Conservation (phyloP, 2,113 vertebrate species). For the Scolopax mira region DNA sequence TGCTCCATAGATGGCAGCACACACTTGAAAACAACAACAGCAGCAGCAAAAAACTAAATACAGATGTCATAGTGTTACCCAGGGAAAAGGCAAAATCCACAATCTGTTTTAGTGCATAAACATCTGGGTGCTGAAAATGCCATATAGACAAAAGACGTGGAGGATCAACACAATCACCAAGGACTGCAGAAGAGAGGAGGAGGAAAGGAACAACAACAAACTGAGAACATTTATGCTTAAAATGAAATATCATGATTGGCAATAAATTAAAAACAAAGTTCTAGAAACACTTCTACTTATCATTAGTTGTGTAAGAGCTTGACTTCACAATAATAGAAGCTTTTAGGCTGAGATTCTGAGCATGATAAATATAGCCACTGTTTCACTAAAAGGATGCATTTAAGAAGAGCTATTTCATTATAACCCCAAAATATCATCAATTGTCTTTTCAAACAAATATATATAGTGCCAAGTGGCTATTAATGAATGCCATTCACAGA, state of each 20-base stretch:
- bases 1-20: slow-evolving; percentile 49
- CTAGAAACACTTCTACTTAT: slow-evolving; percentile 24
- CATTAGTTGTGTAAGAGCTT: background rate
- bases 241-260: background rate
- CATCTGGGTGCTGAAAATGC: background rate
- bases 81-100: slow-evolving; percentile 1
- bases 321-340: background rate
- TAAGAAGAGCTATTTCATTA: background rate
- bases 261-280: background rate
- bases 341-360: background rate
- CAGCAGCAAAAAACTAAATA: background rate
- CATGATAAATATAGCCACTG: background rate
- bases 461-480: background rate
- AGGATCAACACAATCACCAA: background rate
- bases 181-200: background rate
- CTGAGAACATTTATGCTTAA: background rate
- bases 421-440: background rate
- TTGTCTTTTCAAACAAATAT: background rate
- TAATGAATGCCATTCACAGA: background rate
- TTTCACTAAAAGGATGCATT: background rate
- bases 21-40: background rate
- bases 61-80: background rate
- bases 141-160: background rate
- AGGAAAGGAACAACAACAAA: background rate
- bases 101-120: background rate